A percentile compares a stretch with the other conserved stretches of the same genome.
Evolutionary conservation across 2,888 invertebrate genomes (phyloP).

Genomic region (Metallyticus violacea): DNA sequence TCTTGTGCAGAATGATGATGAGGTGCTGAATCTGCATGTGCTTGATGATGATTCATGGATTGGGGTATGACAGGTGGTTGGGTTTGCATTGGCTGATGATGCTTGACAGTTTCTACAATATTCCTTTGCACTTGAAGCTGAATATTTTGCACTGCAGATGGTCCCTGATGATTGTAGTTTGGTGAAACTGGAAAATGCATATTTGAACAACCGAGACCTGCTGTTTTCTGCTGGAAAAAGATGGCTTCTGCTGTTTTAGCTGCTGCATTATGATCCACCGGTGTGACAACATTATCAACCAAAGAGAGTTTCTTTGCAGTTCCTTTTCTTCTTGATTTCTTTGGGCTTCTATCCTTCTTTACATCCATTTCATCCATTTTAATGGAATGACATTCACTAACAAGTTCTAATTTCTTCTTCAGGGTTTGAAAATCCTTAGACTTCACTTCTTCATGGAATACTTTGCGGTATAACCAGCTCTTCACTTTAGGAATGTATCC

Average conservation of each 20-base stretch:
- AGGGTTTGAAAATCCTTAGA: slow-evolving; percentile 26
- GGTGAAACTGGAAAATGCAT: slow-evolving; percentile 24
- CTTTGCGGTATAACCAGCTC: slow-evolving; percentile 38
- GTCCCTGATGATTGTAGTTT: slow-evolving; percentile 15
- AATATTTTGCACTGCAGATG: slow-evolving; percentile 15
- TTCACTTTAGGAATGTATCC: slow-evolving; percentile 35
- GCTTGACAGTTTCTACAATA: slow-evolving; percentile 8
- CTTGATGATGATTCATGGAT: slow-evolving; percentile 22
- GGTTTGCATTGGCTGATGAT: slow-evolving; percentile 21
- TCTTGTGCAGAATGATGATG: slow-evolving; percentile 25
- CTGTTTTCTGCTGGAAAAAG: slow-evolving; percentile 23
- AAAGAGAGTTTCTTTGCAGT: slow-evolving; percentile 25
- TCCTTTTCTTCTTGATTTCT: slow-evolving; percentile 28
- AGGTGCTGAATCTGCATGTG: neutral
- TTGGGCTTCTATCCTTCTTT: slow-evolving; percentile 11
- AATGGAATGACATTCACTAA: slow-evolving; percentile 15
- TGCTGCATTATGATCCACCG: slow-evolving; percentile 2
- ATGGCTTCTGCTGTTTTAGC: slow-evolving; percentile 18
- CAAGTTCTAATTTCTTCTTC: slow-evolving; percentile 19
- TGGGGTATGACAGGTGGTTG: slow-evolving; percentile 7
- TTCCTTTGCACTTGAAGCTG: slow-evolving; percentile 23
- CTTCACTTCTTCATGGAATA: slow-evolving; percentile 37
- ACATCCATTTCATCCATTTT: slow-evolving; percentile 14
- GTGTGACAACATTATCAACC: neutral
- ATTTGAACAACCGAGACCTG: slow-evolving; percentile 11